A percentile compares a stretch with the other conserved stretches of the same genome.
Conservation (phyloP, 1,140 invertebrate species). For the Danaus melanippus region DNA sequence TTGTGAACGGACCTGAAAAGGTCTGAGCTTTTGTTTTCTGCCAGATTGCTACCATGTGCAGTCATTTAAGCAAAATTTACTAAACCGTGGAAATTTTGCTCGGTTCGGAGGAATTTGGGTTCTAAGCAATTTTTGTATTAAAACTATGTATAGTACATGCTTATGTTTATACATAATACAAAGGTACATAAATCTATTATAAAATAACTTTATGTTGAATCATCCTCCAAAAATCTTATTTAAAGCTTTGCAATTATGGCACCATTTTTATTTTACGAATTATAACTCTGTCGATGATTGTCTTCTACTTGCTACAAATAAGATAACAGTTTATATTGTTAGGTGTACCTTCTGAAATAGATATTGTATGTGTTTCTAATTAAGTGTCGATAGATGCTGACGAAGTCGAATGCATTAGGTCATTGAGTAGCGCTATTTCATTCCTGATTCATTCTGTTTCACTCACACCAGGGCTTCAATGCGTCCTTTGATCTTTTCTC, state of each 20-base stretch:
- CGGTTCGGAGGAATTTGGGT: not conserved
- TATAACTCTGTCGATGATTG: not conserved
- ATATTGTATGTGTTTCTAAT: slow-evolving; percentile 9
- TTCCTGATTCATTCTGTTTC: slow-evolving; percentile 21
- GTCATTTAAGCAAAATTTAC: slow-evolving; percentile 15
- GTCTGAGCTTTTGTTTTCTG: slow-evolving; percentile 52
- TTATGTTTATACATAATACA: too few relatives aligned
- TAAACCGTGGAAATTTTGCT: too few relatives aligned
- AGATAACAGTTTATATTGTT: not conserved
- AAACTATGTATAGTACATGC: too few relatives aligned
- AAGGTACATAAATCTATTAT: too few relatives aligned
- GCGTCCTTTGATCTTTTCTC: slow-evolving; percentile 12
- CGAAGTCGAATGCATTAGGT: slow-evolving; percentile 40
- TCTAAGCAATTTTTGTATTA: not conserved
- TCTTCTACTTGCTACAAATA: too few relatives aligned
- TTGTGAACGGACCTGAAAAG: slow-evolving; percentile 57
- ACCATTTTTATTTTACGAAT: not conserved
- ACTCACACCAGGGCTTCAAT: slow-evolving; percentile 19
- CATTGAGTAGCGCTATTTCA: slow-evolving; percentile 25
- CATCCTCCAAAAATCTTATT: too few relatives aligned
- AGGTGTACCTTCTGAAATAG: slow-evolving; percentile 3
- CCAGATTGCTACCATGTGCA: slow-evolving; percentile 41
- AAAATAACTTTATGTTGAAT: too few relatives aligned
- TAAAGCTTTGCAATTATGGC: too few relatives aligned
- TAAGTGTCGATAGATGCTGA: slow-evolving; percentile 21